Base-by-base conservation (phyloP, 2,113 vertebrate species). In the Oenanthe oenanthe region DNA sequence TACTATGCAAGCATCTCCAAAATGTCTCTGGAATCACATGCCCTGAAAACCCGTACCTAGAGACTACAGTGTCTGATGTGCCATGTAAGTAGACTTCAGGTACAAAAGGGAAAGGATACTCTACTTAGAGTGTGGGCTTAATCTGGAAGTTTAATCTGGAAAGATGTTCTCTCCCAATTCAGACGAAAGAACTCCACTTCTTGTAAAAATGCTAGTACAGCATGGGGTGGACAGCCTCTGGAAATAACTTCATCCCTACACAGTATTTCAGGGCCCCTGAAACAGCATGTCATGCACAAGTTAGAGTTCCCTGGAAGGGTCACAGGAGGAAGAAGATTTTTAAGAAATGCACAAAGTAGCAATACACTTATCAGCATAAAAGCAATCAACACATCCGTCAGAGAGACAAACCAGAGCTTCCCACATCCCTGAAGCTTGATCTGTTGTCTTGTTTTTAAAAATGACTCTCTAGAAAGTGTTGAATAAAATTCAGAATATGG, bases 401-500 rank as follows among this genome's bases (percentile, higher is more conserved):
- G 88, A 42, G 16, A 74, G 66, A 88, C 36, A 92, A 88, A 63
- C 17, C 75, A 85, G 63, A 86, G 42, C 34, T 86, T 63, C 43
- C 72, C 63, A 85, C 63, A 83, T 70, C 72, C 18, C 56, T 51
- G 47, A 32, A 83, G 60, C 56, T 54, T 67, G 32, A 87, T 63
- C 77, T 89, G 20, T 66, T 81, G 68, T 67, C 76, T 89, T 93
- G 57, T 96, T 72, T 95, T 94, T 92, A 3, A 24, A 91, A 89
- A 92, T 9, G 7, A 22, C 29, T 81, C 18, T 76, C 57, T 38
- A 60, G 47, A 95, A 93, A 66, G 3, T 10, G 42, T 7, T 72
- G 53, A 76, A 74, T 75, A 81, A 91, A 84, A 86, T 80, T 84
- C 86, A 91, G 68, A 67, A 60, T 7, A 84, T 12, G 21, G 6